Evolutionary conservation across 2,113 vertebrate species (phyloP).

Genomic region (Catharus bicknelli): DNA sequence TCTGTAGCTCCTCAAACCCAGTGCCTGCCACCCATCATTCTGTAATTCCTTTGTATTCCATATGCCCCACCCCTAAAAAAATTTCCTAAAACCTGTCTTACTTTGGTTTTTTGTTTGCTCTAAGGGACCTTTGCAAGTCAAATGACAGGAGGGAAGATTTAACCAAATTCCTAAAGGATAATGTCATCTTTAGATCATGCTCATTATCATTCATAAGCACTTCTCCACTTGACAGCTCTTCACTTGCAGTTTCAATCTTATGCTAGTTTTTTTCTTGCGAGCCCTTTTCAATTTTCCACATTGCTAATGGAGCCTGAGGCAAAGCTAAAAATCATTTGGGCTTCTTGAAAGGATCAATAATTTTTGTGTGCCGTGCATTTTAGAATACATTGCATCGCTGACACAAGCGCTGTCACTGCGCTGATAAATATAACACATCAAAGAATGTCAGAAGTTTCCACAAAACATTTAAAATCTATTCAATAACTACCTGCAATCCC

Average conservation of each 20-base stretch:
- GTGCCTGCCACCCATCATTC: neutral
- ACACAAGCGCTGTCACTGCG: neutral
- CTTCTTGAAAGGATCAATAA: constrained; percentile 42
- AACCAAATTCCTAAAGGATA: constrained; percentile 24
- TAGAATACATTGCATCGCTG: neutral
- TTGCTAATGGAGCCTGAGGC: constrained; percentile 27
- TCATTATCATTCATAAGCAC: constrained; percentile 39
- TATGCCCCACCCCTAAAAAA: neutral
- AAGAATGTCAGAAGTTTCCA: neutral
- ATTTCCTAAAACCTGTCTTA: neutral
- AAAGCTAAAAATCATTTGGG: constrained; percentile 36
- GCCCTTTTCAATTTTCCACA: constrained; percentile 48
- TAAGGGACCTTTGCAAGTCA: neutral
- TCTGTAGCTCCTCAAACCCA: neutral
- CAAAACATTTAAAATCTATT: neutral
- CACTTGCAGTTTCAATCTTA: constrained; percentile 19
- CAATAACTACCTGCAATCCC: neutral
- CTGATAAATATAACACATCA: neutral
- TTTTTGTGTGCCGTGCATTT: constrained; percentile 27
- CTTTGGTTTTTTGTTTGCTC: neutral
- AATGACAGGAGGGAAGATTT: constrained; percentile 4
- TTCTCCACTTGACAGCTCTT: constrained; percentile 28
- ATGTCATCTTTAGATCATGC: constrained; percentile 29
- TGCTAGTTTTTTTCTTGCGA: constrained; percentile 10
- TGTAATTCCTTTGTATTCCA: neutral